Conservation (phyloP, 2,888 invertebrate species). For the Lochmaea crataegi region DNA sequence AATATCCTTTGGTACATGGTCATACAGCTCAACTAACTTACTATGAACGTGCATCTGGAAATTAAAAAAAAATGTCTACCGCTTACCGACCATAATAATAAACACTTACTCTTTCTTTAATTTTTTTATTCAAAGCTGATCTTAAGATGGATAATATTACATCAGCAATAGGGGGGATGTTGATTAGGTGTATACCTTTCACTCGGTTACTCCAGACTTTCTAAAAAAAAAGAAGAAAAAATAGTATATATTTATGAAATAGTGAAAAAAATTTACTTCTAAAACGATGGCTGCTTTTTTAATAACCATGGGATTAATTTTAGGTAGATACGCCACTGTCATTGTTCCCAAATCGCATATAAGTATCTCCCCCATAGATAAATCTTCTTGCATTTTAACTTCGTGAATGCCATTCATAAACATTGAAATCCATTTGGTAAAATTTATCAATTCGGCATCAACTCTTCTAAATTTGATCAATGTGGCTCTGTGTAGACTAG, state of each 20-base stretch:
- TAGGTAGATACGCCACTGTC: conserved; percentile 6
- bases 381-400: conserved; percentile 29
- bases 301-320: conserved; percentile 20
- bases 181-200: conserved; percentile 19
- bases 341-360: conserved; percentile 24
- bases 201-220: conserved; percentile 25
- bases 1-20: conserved; percentile 13
- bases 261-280: conserved; percentile 21
- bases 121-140: conserved; percentile 18
- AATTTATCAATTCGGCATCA: not conserved
- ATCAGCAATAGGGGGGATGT: conserved; percentile 18
- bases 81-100: too few species aligned
- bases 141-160: conserved; percentile 14
- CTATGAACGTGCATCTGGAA: conserved; percentile 19
- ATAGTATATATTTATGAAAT: too few species aligned
- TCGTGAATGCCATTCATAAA: conserved; percentile 19
- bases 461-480: conserved; percentile 4
- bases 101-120: conserved; percentile 27
- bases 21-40: conserved; percentile 2
- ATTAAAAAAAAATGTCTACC: not conserved
- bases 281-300: conserved; percentile 25
- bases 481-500: conserved; percentile 3
- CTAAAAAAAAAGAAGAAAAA: not conserved
- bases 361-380: conserved; percentile 15
- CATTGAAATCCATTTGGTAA: conserved; percentile 10